phyloP scores from a whole-genome alignment of 2,113 vertebrate genomes.

The Cariama cristata region DNA sequence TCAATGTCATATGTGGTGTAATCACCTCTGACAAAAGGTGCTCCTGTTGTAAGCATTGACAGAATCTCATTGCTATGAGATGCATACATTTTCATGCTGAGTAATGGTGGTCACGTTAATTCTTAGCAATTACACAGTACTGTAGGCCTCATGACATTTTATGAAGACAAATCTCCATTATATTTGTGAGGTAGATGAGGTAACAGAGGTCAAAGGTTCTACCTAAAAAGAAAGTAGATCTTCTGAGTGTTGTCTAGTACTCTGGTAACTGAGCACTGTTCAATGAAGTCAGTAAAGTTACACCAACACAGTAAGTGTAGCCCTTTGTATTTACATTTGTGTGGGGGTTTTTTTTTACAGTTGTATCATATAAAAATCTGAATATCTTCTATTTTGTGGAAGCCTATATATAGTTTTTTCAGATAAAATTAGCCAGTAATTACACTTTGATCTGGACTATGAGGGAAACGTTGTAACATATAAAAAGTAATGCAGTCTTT shows the following conservation, averaged over 20 bases:
- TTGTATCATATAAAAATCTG: background rate
- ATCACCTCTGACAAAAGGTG: background rate
- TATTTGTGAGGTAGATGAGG: background rate
- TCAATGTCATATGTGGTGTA: background rate
- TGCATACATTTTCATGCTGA: background rate
- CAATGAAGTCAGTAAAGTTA: background rate
- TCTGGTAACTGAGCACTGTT: background rate
- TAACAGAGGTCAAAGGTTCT: background rate
- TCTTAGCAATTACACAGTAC: background rate
- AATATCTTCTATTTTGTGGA: background rate
- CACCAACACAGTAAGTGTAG: background rate
- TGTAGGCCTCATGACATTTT: background rate
- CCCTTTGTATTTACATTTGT: background rate
- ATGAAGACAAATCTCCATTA: background rate
- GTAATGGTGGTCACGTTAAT: background rate
- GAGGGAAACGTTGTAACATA: background rate
- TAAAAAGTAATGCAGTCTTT: background rate
- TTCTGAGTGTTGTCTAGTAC: background rate
- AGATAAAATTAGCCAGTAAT: background rate
- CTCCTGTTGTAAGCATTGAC: background rate
- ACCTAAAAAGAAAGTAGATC: background rate
- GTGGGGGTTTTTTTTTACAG: background rate
- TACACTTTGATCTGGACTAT: background rate
- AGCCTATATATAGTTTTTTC: background rate
- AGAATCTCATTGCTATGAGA: background rate